phyloP scores from a whole-genome alignment of 2,797 vertebrate species.

The Macropodus opercularis region DNA sequence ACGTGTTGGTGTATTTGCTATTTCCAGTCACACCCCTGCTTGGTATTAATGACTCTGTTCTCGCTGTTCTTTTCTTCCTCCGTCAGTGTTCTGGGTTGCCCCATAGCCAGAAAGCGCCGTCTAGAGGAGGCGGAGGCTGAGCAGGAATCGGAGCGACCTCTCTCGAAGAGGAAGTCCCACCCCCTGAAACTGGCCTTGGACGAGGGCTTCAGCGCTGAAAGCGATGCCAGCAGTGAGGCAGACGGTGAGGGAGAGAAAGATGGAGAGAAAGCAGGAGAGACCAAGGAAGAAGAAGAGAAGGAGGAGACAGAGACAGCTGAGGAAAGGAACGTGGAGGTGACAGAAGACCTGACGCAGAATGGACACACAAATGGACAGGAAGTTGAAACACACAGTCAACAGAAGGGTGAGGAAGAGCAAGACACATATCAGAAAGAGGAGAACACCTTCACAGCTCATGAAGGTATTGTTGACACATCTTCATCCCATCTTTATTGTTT shows the following conservation, averaged over 20 bases:
- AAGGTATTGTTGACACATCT: background rate
- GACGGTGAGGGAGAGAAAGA: conserved; percentile 84
- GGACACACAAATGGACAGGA: conserved; percentile 41
- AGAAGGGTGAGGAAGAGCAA: conserved; percentile 33
- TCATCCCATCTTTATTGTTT: background rate
- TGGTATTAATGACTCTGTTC: background rate
- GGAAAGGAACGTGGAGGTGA: conserved; percentile 44
- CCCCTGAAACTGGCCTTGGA: conserved; percentile 91
- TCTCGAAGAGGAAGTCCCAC: conserved; percentile 91
- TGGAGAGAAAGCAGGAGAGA: conserved; percentile 54
- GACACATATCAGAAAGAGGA: conserved; percentile 44
- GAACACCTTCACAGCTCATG: conserved; percentile 30
- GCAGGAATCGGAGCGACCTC: conserved; percentile 78
- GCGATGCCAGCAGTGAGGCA: conserved; percentile 89
- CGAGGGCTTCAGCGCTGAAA: conserved; percentile 90
- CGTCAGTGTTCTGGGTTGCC: conserved; percentile 90
- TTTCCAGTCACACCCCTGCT: background rate
- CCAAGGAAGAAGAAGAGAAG: conserved; percentile 33
- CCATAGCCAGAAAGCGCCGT: conserved; percentile 93
- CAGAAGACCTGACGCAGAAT: conserved; percentile 27
- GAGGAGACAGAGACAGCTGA: conserved; percentile 30
- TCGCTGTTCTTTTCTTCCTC: background rate
- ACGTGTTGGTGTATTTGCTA: background rate
- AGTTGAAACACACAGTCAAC: conserved; percentile 24
- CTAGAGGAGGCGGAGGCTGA: conserved; percentile 85